Evolutionary conservation across 2,113 vertebrate species (phyloP), one percentile per base, ranked within the genome.

Genomic region (Xenopus borealis): DNA sequence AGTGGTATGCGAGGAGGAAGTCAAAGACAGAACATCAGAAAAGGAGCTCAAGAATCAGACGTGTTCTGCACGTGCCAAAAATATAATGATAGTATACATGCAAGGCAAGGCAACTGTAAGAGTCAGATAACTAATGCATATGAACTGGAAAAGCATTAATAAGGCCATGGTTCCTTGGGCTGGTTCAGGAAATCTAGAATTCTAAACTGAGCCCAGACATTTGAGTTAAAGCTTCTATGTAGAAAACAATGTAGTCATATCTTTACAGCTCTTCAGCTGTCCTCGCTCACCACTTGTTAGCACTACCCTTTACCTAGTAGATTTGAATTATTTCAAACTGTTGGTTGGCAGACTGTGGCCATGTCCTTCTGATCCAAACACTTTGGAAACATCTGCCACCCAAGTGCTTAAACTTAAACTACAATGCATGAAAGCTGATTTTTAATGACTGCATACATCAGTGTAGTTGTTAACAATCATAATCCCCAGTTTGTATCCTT

Each of bases 221-320:
- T 81, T 83, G 79, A 27, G 46, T 78, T 62, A 72, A 80, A 83
- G 80, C 47, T 50, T 50, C 47, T 50, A 40, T 6, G 33, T 40
- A 9, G 33, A 9, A 40, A 40, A 40, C 55, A 18, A 16, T 19
- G 1, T 16, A 18, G 55, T 58, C 18, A 1, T 61, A 23, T 61
- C 58, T 55, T 55, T n/a, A 27, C n/a, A 12, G 14, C 55, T 86
- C 79, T 88, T 87, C 81, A 40, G 7, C 84, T 74, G 91, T 93
- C 94, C 94, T 98, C 95, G 91, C 95, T 95, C 94, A 95, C 92
- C 88, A 92, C 90, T 93, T 90, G 92, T 95, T 94, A 94, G 91
- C 93, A 92, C 88, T 88, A 85, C 86, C 86, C 83, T 85, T 85
- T 82, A 78, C 81, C 79, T 79, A 80, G 86, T 92, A 90, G 84